Percentiles rank a stretch among this genome's conserved stretches.
These are phyloP conservation scores for Drosophila guanche DNA, from an alignment of 1,140 invertebrate genomes.

Conservation along the genomic window DNA sequence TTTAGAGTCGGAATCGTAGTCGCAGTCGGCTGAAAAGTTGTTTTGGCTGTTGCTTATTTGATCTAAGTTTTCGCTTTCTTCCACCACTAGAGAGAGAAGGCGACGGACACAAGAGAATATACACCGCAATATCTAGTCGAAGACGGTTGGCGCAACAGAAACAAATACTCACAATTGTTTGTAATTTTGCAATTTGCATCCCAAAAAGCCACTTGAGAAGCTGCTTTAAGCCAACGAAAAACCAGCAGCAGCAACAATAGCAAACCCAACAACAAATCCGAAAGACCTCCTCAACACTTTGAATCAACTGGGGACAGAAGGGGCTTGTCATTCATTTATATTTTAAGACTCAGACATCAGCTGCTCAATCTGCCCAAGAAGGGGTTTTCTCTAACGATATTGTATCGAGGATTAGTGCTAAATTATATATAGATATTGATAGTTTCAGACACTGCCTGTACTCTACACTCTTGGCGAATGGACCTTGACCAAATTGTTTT, in stretches of 20 bases:
- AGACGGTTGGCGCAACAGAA: conserved; percentile 31
- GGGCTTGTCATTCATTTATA: conserved; percentile 60
- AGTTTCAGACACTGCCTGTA: conserved; percentile 33
- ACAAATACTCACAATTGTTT: conserved; percentile 62
- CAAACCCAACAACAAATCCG: conserved; percentile 33
- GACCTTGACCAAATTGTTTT: conserved; percentile 47
- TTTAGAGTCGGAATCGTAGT: neutral
- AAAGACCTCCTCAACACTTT: conserved; percentile 60
- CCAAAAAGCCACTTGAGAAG: conserved; percentile 47
- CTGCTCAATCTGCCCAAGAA: conserved; percentile 28
- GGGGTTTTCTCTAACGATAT: conserved; percentile 33
- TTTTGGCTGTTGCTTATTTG: conserved; percentile 76
- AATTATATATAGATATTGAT: conserved; percentile 50
- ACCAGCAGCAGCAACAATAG: conserved; percentile 10
- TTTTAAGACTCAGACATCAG: conserved; percentile 56
- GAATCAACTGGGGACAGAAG: conserved; percentile 53
- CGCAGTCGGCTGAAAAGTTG: conserved; percentile 54
- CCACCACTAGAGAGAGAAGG: conserved; percentile 33
- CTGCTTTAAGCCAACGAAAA: conserved; percentile 46
- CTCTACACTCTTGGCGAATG: conserved; percentile 42
- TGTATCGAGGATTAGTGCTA: conserved; percentile 53
- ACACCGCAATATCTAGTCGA: conserved; percentile 53
- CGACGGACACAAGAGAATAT: conserved; percentile 47
- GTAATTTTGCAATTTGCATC: conserved; percentile 53
- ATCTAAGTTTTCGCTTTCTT: conserved; percentile 66